Evolutionary conservation across 2,797 vertebrate species (phyloP).

Genomic region (Apogon hyalosoma): DNA sequence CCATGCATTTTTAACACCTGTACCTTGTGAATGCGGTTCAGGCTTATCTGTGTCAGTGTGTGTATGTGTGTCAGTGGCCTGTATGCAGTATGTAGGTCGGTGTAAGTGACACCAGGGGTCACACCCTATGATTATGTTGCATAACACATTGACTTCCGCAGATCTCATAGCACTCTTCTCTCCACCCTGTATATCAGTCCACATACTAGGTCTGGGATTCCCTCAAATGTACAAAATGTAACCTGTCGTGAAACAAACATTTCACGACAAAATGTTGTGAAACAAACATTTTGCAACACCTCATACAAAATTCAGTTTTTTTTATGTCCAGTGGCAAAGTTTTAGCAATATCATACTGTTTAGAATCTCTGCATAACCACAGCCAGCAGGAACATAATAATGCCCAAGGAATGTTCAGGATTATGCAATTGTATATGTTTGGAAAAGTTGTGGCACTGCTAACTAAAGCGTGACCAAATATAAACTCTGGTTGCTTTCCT

Average conservation of each 20-base stretch:
- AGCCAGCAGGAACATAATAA: no score
- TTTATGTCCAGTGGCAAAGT: no score
- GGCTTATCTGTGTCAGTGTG: slow-evolving; percentile 48
- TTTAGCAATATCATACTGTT: no score
- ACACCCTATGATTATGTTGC: slow-evolving; percentile 73
- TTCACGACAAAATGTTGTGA: no score
- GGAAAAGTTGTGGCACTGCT: no score
- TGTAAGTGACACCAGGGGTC: slow-evolving; percentile 74
- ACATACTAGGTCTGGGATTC: slow-evolving; percentile 11
- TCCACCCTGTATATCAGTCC: slow-evolving; percentile 3
- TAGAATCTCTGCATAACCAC: no score
- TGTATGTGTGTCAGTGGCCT: slow-evolving; percentile 57
- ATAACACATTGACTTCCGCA: slow-evolving; percentile 63
- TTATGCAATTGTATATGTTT: no score
- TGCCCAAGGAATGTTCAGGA: no score
- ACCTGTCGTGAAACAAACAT: no score
- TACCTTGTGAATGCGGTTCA: slow-evolving; percentile 10
- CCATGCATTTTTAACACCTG: slow-evolving; percentile 59
- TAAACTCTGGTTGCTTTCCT: no score
- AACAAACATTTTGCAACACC: neutral
- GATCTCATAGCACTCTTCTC: slow-evolving; percentile 31
- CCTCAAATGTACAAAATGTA: slow-evolving; percentile 3
- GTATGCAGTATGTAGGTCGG: slow-evolving; percentile 66
- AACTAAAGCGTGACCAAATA: no score
- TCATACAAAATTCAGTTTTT: no score